phyloP scores from a whole-genome alignment of 2,888 invertebrate species.

The Branchipolynoe longqiensis region DNA sequence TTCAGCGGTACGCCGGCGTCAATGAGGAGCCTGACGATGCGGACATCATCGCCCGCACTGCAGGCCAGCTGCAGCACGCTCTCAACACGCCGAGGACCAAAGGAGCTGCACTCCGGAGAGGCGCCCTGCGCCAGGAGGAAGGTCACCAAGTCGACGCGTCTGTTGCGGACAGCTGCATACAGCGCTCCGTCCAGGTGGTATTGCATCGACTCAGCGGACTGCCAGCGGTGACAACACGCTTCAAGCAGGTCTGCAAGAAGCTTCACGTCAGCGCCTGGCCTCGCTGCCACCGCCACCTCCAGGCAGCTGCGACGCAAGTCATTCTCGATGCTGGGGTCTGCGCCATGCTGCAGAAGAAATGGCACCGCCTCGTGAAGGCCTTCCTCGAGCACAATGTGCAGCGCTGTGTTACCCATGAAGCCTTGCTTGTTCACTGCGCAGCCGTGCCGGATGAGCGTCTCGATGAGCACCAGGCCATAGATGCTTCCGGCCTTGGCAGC shows the following conservation, averaged over 20 bases:
- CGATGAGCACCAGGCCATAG: slow-evolving; percentile 43
- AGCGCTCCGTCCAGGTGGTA: slow-evolving; percentile 49
- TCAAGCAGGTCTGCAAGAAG: slow-evolving; percentile 25
- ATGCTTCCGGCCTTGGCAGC: slow-evolving; percentile 35
- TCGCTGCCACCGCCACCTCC: slow-evolving; percentile 26
- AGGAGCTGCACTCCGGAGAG: slow-evolving; percentile 35
- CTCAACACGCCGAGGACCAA: slow-evolving; percentile 42
- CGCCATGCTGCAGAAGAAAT: not conserved
- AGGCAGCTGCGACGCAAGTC: slow-evolving; percentile 44
- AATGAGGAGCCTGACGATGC: slow-evolving; percentile 1
- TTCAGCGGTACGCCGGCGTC: slow-evolving; percentile 36
- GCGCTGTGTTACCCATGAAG: slow-evolving; percentile 47
- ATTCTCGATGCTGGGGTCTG: slow-evolving; percentile 47
- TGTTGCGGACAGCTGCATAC: slow-evolving; percentile 14
- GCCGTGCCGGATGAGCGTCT: slow-evolving; percentile 32
- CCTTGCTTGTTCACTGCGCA: slow-evolving; percentile 45
- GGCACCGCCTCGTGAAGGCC: slow-evolving; percentile 35
- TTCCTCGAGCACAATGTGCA: slow-evolving; percentile 43
- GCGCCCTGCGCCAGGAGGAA: slow-evolving; percentile 36
- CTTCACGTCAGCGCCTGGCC: slow-evolving; percentile 7
- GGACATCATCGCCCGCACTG: slow-evolving; percentile 13
- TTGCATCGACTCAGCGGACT: slow-evolving; percentile 35
- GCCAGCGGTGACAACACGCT: slow-evolving; percentile 30
- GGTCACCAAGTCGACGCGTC: slow-evolving; percentile 20
- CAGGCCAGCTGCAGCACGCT: slow-evolving; percentile 48